Base-by-base conservation (phyloP, 1,140 invertebrate species). In the Charaxes varanes region DNA sequence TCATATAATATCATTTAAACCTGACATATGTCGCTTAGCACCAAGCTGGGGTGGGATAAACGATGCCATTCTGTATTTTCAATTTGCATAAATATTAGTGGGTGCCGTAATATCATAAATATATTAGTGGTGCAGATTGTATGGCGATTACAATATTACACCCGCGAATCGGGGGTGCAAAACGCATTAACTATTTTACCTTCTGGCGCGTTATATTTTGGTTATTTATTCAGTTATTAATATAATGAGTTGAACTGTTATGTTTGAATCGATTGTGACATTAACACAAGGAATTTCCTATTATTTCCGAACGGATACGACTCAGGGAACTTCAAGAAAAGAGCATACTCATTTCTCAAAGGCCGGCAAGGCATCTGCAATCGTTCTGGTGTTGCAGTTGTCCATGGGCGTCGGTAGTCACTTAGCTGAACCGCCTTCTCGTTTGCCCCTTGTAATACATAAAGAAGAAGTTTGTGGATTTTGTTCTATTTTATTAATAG, bases 71-170 rank as follows among this genome's bases (percentile, higher is more conserved):
- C 53, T 60, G 72, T 68, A 66, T 82, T 77, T 82, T 82, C 78
- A 78, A 82, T 82, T 82, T 82, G 76, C 78, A 82, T 82, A 82
- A 82, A 82, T 78, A 82, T 82, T 78, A 82, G 73, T 74, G 71
- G 63, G 53, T 64, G 68, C 71, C 56, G 41, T 71, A 72, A 74
- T 74, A 66, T 64, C 67, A 82, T 82, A 82, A 82, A 82, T 82
- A 80, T 82, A 80, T 82, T 82, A 80, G 73, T 78, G 70, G 74
- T 74, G 77, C 72, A 74, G 62, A 82, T 78, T 80, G 80, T 80
- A 82, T 82, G 76, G 73, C 72, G 73, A 80, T 82, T 82, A 80
- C 76, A 57, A 63, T 63, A 71, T 80, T 74, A 68, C 66, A 58
- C 46, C 34, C 45, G 53, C 63, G 49, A 45, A 53, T 49, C 36